Percentiles rank a stretch among this genome's conserved stretches.
phyloP scores from a whole-genome alignment of 2,113 vertebrate species.

The Riparia riparia region DNA sequence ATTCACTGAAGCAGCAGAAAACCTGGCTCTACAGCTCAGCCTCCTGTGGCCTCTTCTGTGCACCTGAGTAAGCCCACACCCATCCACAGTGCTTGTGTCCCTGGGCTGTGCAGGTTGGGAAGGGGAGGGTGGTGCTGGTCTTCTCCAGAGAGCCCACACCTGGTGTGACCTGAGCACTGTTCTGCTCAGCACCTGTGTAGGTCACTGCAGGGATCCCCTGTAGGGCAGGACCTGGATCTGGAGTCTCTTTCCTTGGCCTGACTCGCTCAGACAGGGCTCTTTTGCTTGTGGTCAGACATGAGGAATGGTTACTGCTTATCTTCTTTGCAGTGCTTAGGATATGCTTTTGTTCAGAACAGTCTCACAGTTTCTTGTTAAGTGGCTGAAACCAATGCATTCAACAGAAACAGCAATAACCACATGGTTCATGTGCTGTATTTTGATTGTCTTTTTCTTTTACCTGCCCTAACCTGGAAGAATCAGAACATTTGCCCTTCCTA shows the following conservation, averaged over 20 bases:
- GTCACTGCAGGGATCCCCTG: not conserved
- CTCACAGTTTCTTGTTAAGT: not conserved
- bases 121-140: not conserved
- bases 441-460: not conserved
- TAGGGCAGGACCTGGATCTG: not conserved
- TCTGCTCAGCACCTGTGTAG: not conserved
- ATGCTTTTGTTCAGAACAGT: not conserved
- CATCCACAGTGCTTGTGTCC: rapidly evolving
- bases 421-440: not conserved
- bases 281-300: rapidly evolving
- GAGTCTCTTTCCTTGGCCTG: not conserved
- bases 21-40: not conserved
- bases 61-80: rapidly evolving
- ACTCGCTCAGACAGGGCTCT: rapidly evolving
- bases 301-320: not conserved
- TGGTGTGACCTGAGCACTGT: rapidly evolving
- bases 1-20: not conserved
- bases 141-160: not conserved
- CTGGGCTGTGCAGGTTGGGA: not conserved
- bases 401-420: not conserved
- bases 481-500: not conserved
- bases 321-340: not conserved
- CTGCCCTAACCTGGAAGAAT: not conserved
- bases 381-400: not conserved
- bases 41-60: not conserved